A percentile compares a stretch with the other conserved stretches of the same genome.
Conservation (phyloP, 2,113 vertebrate species). For the Rattus rattus region DNA sequence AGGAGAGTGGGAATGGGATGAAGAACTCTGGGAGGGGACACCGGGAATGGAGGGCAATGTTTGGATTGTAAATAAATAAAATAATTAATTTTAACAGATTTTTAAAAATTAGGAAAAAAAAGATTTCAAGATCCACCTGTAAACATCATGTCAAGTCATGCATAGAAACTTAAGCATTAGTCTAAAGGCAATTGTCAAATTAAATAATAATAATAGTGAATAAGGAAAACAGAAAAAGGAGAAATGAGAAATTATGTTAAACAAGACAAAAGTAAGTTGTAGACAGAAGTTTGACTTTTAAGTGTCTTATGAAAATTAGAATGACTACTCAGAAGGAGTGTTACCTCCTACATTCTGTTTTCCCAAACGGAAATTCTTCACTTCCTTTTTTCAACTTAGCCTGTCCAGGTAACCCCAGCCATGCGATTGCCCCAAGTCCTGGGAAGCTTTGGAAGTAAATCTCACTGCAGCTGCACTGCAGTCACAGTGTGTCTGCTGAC, state of each 20-base stretch:
- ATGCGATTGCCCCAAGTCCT: constrained; percentile 28
- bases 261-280: background rate
- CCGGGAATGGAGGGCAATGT: no score
- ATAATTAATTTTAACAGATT: no score
- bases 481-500: constrained; percentile 84
- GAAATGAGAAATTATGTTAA: background rate
- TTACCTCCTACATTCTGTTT: background rate
- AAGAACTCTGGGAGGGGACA: no score
- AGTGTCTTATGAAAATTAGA: constrained; percentile 45
- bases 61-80: no score
- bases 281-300: background rate
- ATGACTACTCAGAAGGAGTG: background rate
- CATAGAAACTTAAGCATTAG: constrained; percentile 32
- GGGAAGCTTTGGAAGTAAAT: constrained; percentile 79
- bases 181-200: background rate
- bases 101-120: background rate
- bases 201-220: background rate
- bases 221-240: background rate
- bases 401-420: constrained; percentile 34
- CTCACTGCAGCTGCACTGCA: constrained; percentile 83
- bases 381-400: background rate
- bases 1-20: no score
- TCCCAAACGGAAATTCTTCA: background rate
- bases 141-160: background rate
- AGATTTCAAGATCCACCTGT: background rate